These are phyloP conservation scores for Perca flavescens DNA, from an alignment of 2,113 vertebrate genomes.

Conservation along the genomic window DNA sequence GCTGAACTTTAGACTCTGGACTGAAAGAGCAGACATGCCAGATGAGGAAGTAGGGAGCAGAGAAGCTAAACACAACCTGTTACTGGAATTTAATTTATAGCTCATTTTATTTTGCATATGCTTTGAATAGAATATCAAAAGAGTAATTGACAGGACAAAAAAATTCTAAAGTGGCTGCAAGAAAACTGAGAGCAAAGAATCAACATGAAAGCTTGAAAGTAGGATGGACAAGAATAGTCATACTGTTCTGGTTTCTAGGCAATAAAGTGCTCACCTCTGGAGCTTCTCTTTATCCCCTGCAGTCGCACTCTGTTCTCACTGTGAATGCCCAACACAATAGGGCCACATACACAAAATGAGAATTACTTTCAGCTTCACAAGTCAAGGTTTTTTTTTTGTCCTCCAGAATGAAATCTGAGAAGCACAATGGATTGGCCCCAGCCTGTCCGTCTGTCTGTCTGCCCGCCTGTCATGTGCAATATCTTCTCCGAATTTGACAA, in stretches of 20 bases:
- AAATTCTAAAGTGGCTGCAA: constrained; percentile 11
- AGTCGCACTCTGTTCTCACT: constrained; percentile 38
- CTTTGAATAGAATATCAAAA: not conserved
- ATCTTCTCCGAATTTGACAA: constrained; percentile 12
- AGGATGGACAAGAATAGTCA: constrained; percentile 38
- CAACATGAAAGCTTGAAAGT: constrained; percentile 52
- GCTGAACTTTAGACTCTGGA: constrained; percentile 69
- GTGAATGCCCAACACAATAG: constrained; percentile 44
- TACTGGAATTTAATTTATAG: constrained; percentile 13
- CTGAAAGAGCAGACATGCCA: constrained; percentile 57
- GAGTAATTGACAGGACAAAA: not conserved
- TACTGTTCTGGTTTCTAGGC: constrained; percentile 39
- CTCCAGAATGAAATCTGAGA: constrained; percentile 35
- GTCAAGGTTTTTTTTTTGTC: constrained; percentile 42
- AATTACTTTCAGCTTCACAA: constrained; percentile 45
- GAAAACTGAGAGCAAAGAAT: constrained; percentile 27
- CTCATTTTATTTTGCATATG: constrained; percentile 9
- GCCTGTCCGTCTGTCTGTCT: not conserved
- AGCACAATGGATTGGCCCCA: constrained; percentile 10
- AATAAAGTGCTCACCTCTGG: constrained; percentile 62
- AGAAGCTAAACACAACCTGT: constrained; percentile 69
- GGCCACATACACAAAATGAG: constrained; percentile 40
- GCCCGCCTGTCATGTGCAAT: not conserved
- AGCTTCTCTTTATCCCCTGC: constrained; percentile 48
- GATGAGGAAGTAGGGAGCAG: constrained; percentile 53